A percentile compares a stretch with the other conserved stretches of the same genome.
Conservation (phyloP, 2,797 vertebrate species). For the Peromyscus eremicus region DNA sequence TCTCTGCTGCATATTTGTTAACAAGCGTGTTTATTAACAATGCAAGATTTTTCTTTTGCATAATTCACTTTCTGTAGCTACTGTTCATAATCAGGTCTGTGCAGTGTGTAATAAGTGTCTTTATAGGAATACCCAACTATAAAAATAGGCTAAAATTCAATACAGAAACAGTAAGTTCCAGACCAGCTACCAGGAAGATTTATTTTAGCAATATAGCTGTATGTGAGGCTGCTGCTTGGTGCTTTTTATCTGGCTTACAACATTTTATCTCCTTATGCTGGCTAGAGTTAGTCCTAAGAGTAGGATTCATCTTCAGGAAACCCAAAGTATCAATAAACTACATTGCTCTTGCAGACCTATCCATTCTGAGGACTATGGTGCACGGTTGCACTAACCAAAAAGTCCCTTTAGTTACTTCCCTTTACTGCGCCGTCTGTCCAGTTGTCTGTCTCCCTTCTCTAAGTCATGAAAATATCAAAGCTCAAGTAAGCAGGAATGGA, state of each 20-base stretch:
- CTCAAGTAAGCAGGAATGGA: neutral
- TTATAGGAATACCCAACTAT: conserved; percentile 66
- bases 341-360: conserved; percentile 2
- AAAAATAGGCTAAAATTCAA: conserved; percentile 79
- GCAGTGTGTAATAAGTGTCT: conserved; percentile 68
- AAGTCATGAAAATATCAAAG: neutral
- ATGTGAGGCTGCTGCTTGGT: conserved; percentile 72
- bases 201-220: conserved; percentile 81
- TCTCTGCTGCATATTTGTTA: conserved; percentile 70
- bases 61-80: conserved; percentile 78
- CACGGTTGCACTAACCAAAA: neutral
- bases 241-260: conserved; percentile 80
- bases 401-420: neutral
- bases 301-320: conserved; percentile 78
- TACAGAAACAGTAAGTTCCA: conserved; percentile 69
- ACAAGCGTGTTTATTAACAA: conserved; percentile 74
- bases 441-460: neutral
- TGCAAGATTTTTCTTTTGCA: conserved; percentile 66
- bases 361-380: neutral
- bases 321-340: conserved; percentile 75
- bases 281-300: conserved; percentile 77
- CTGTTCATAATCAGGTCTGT: conserved; percentile 72
- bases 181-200: conserved; percentile 75
- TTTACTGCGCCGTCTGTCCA: conserved; percentile 3
- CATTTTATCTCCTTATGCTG: conserved; percentile 79